Evolutionary conservation across 2,888 invertebrate genomes (phyloP).

Genomic region (Myopa tessellatipennis): DNA sequence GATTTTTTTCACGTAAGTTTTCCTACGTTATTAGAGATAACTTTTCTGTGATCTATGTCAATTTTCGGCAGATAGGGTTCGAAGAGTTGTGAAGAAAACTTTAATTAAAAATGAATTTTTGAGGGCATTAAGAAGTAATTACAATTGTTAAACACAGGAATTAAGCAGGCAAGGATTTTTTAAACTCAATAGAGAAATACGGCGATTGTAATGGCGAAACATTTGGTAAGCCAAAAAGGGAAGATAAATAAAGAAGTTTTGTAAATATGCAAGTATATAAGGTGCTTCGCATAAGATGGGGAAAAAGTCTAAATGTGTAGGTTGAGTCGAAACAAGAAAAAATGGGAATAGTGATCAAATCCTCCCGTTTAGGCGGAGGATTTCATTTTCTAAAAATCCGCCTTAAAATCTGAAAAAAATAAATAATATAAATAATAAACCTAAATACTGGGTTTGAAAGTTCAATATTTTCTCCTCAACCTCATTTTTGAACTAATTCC

Average conservation of each 20-base stretch:
- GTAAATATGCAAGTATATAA: neutral
- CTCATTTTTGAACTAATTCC: neutral
- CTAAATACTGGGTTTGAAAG: too few species aligned
- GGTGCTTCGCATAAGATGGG: neutral
- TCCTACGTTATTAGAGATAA: neutral
- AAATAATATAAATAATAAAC: too few species aligned
- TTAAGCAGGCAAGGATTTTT: neutral
- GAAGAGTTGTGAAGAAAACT: conserved; percentile 12
- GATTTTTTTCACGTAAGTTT: neutral
- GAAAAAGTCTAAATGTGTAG: neutral
- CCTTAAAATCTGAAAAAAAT: too few species aligned
- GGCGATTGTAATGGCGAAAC: conserved; percentile 45
- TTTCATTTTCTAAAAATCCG: too few species aligned
- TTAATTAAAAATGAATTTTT: neutral
- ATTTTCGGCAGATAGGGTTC: neutral
- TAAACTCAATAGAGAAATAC: conserved; percentile 19
- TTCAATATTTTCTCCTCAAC: too few species aligned
- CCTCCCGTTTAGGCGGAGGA: too few species aligned
- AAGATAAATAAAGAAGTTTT: conserved; percentile 17
- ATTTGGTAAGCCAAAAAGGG: conserved; percentile 46
- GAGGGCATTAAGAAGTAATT: neutral
- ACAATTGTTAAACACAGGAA: neutral
- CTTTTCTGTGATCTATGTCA: conserved; percentile 12
- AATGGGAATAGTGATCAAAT: neutral
- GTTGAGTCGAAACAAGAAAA: neutral